Conservation (phyloP, 2,888 invertebrate species). For the Amorpha juglandis region DNA sequence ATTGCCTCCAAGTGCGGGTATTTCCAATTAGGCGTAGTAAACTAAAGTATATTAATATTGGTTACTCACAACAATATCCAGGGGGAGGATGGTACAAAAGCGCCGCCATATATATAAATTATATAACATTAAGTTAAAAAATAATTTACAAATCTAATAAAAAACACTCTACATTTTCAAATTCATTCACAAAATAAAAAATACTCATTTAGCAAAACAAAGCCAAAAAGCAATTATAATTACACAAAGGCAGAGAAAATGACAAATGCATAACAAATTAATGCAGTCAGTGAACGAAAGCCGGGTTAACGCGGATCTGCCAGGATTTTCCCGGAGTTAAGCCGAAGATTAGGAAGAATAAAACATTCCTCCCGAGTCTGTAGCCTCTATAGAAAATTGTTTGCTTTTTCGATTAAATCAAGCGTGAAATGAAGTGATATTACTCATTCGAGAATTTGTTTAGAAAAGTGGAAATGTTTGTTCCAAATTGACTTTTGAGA, state of each 20-base stretch:
- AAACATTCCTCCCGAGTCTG: background rate
- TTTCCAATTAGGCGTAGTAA: too few relatives aligned
- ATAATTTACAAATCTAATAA: too few relatives aligned
- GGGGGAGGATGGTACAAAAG: too few relatives aligned
- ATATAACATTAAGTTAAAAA: too few relatives aligned
- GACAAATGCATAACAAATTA: conserved; percentile 35
- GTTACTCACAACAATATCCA: too few relatives aligned
- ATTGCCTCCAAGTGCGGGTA: too few relatives aligned
- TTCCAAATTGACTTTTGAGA: background rate
- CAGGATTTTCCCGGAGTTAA: conserved; percentile 33
- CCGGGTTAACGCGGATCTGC: conserved; percentile 38
- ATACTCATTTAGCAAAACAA: background rate
- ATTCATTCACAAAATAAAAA: conserved; percentile 5
- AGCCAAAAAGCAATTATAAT: conserved; percentile 16
- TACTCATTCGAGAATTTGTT: background rate
- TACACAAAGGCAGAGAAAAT: conserved; percentile 18
- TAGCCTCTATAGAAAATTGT: conserved; percentile 8
- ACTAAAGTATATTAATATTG: too few relatives aligned
- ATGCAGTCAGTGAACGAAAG: conserved; percentile 40
- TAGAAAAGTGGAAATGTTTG: background rate
- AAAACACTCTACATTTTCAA: background rate
- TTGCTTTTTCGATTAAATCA: background rate
- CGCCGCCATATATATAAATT: too few relatives aligned
- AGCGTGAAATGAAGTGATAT: conserved; percentile 12
- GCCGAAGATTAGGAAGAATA: conserved; percentile 41